Base-by-base conservation (phyloP, 2,888 invertebrate species). In the Eupithecia centaureata region DNA sequence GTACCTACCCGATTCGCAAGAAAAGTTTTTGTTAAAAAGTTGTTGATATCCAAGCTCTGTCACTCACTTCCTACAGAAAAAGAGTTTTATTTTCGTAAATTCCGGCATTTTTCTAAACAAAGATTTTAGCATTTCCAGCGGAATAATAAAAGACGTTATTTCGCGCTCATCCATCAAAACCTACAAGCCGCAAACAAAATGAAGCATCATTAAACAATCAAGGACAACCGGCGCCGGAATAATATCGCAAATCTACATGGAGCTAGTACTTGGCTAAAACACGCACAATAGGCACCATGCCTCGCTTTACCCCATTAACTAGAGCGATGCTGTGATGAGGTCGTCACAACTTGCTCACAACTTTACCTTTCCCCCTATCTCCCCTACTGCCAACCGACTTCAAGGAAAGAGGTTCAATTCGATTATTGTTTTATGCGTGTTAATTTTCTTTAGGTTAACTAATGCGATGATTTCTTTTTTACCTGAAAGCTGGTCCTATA, bases 331-430 rank as follows among this genome's bases (percentile, higher is more conserved):
- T 73, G 71, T 81, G 82, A 86, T 84, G 84, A 79, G 82, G 77
- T 83, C 85, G 77, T 86, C 82, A 78, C 81, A 86, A 86, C 80
- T 87, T 83, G 79, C 78, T 82, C 82, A 72, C 76, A 74, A 76
- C 74, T 76, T 59, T 52, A 61, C 65, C 74, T 67, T 68, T 69
- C 73, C 47, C 47, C 47, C 47, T 64, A 54, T 63, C 63, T 65
- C 52, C 52, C 67, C 52, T 69, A 56, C 47, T 52, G n/a, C n/a
- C n/a, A n/a, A n/a, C n/a, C n/a, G n/a, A n/a, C n/a, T n/a, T n/a
- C n/a, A n/a, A n/a, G n/a, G n/a, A n/a, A n/a, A n/a, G n/a, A n/a
- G n/a, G n/a, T n/a, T n/a, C 54, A 64, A 18, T 54, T 32, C 61
- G n/a, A n/a, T n/a, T n/a, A n/a, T n/a, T n/a, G n/a, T n/a, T n/a